These are phyloP conservation scores for Dugesia japonica DNA, from an alignment of 2,888 invertebrate species.

Conservation along the genomic window DNA sequence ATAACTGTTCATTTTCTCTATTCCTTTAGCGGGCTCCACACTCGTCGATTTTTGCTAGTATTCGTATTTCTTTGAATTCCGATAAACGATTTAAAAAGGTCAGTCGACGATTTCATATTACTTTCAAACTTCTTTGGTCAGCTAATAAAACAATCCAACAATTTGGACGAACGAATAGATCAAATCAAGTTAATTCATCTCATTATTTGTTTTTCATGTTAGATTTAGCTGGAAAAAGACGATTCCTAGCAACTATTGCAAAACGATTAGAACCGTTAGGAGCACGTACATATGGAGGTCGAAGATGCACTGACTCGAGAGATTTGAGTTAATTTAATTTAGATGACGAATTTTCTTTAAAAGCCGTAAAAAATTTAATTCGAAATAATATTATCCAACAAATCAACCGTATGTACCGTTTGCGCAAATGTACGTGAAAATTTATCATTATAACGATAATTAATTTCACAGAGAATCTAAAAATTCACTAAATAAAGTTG, in stretches of 20 bases:
- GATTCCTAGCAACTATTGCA: conserved; percentile 45
- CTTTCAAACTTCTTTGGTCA: conserved; percentile 45
- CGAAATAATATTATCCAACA: too few species aligned
- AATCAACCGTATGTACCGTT: too few species aligned
- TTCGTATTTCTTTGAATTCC: conserved; percentile 46
- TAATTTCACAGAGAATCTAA: too few species aligned
- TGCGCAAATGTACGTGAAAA: too few species aligned
- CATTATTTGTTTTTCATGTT: conserved; percentile 44
- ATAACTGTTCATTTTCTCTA: too few species aligned
- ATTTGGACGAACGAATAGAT: conserved; percentile 38
- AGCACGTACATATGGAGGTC: conserved; percentile 45
- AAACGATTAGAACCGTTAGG: conserved; percentile 43
- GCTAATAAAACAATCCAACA: conserved; percentile 47
- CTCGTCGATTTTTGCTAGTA: conserved; percentile 46
- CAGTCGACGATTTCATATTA: conserved; percentile 43
- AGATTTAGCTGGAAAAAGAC: too few species aligned
- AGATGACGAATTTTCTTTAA: conserved; percentile 43
- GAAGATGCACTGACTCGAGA: conserved; percentile 44
- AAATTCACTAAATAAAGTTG: too few species aligned
- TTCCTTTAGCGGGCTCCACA: too few species aligned
- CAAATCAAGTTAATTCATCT: conserved; percentile 39
- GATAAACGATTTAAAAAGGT: conserved; percentile 39
- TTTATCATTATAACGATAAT: too few species aligned
- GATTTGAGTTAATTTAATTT: conserved; percentile 45
- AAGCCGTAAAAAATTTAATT: too few species aligned